Evolutionary conservation across 2,888 invertebrate species (phyloP).

Genomic region (Romanomermis culicivorax): DNA sequence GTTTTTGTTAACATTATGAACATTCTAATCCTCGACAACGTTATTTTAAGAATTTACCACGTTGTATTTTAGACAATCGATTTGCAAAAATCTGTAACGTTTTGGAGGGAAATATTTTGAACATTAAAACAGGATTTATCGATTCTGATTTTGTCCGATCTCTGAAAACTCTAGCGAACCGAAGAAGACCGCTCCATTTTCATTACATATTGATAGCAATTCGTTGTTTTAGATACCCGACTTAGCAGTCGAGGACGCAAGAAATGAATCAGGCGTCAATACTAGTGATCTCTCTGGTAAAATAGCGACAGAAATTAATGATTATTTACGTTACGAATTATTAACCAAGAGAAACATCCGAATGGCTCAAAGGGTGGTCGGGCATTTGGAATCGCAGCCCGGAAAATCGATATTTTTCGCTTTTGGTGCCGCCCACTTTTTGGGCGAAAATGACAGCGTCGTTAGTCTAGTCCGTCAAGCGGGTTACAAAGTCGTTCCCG

Average conservation of each 20-base stretch:
- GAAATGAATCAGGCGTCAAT: too few species aligned
- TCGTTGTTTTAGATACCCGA: neutral
- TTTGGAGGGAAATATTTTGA: too few species aligned
- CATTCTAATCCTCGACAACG: too few species aligned
- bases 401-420: conserved; percentile 36
- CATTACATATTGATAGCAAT: neutral
- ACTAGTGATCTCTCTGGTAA: too few species aligned
- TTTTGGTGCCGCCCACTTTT: conserved; percentile 35
- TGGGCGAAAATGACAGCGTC: conserved; percentile 32
- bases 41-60: too few species aligned
- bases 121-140: too few species aligned
- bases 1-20: too few species aligned
- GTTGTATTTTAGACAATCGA: too few species aligned
- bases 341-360: conserved; percentile 35
- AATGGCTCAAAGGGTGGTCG: conserved; percentile 34
- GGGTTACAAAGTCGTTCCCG: conserved; percentile 24
- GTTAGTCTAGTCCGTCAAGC: conserved; percentile 29
- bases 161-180: too few species aligned
- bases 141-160: too few species aligned
- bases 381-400: conserved; percentile 32
- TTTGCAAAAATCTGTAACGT: too few species aligned
- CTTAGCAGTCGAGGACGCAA: neutral
- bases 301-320: neutral
- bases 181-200: too few species aligned
- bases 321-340: conserved; percentile 36